These are phyloP conservation scores for Nasonovia ribisnigri DNA, from an alignment of 2,888 invertebrate species.

Conservation along the genomic window DNA sequence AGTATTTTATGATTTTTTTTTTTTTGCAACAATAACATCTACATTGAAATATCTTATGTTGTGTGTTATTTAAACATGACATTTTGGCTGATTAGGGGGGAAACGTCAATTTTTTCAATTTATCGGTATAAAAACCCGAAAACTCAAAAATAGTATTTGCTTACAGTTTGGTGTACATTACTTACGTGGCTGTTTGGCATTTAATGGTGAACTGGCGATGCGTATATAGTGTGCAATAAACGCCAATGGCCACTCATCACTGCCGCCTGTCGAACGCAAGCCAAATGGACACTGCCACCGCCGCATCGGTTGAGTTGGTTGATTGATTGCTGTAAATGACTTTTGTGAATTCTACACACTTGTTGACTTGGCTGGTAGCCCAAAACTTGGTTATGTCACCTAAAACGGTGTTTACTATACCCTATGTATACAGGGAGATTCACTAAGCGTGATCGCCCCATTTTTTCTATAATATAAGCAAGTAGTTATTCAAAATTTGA, in stretches of 20 bases:
- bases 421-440: not conserved
- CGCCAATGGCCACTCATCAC: not conserved
- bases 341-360: not conserved
- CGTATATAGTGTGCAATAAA: not conserved
- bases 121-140: not conserved
- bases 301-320: not conserved
- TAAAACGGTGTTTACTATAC: not conserved
- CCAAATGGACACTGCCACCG: not conserved
- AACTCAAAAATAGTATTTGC: not conserved
- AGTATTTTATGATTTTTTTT: not conserved
- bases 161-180: not conserved
- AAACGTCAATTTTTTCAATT: not conserved
- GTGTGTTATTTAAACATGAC: not conserved
- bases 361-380: not conserved
- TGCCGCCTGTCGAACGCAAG: slow-evolving; percentile 16
- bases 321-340: slow-evolving; percentile 22
- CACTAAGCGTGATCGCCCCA: not conserved
- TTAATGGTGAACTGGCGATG: not conserved
- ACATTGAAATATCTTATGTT: not conserved
- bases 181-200: not conserved
- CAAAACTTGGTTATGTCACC: not conserved
- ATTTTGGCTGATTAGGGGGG: not conserved
- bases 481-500: not conserved
- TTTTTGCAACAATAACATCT: not conserved
- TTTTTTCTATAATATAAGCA: not conserved